Evolutionary conservation across 23 tunicate genomes (phyloP), one percentile per base, ranked within the genome.

Genomic region (Ascidia mentula): DNA sequence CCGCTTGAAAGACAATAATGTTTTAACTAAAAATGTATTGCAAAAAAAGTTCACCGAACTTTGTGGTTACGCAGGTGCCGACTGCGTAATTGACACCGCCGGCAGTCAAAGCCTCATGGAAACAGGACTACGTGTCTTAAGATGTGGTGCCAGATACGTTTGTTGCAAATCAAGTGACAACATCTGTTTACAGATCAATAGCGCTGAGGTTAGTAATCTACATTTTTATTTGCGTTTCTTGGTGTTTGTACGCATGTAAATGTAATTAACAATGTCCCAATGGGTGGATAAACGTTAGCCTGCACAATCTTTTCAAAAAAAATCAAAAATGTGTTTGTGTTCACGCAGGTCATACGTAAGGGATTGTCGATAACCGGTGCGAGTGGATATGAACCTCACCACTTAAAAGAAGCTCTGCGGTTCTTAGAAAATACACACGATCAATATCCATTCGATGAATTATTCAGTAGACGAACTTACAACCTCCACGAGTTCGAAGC

Each of bases 371-470:
- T 53, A 53, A 53, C 22, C 22, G 65, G 65, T 20, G 65, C 24
- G 65, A 53, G 65, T 28, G 65, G 65, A 3, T 53, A 53, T 28
- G 65, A 53, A 53, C 65, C 65, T 3, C 65, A 28, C 65, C 65
- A 53, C 24, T 28, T 53, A 53, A 53, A 28, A 28, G 65, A 53
- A 9, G 65, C 65, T 6, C 24, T 53, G 24, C 7, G 65, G 24
- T 53, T 53, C 65, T 9, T 53, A 9, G 65, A 53, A 53, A 53
- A 28, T 28, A 53, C 22, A 3, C 65, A 53, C 65, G 65, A 53
- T 53, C 65, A 28, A 53, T 53, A 53, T 9, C 65, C 65, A 28
- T 53, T 53, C 65, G 65, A 53, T 53, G 65, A 53, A 53, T 53
- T 53, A 53, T 53, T 53, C 65, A 53, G 65, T 9, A 26, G 24